These are phyloP conservation scores for Lycia hirtaria DNA, from an alignment of 2,888 invertebrate genomes.

Conservation along the genomic window DNA sequence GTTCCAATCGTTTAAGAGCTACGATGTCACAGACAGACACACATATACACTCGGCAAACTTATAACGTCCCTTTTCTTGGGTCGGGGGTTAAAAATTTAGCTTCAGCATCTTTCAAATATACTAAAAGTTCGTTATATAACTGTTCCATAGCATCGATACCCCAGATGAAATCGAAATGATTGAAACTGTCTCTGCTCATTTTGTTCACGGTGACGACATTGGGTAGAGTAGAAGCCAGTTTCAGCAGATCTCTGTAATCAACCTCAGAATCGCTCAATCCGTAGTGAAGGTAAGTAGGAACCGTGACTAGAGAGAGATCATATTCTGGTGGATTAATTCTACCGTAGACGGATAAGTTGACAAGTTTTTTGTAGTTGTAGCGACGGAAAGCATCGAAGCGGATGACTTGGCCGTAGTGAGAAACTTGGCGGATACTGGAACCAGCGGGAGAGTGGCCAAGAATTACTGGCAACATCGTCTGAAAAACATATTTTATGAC, in stretches of 20 bases:
- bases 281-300: constrained; percentile 57
- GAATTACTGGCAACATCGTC: constrained; percentile 61
- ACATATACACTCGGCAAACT: no score
- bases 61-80: no score
- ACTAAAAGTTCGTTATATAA: constrained; percentile 50
- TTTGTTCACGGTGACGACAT: constrained; percentile 40
- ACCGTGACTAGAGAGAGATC: constrained; percentile 50
- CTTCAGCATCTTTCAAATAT: constrained; percentile 51
- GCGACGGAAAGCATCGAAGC: constrained; percentile 53
- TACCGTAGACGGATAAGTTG: constrained; percentile 55
- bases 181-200: constrained; percentile 49
- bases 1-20: no score
- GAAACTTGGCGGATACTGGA: constrained; percentile 59
- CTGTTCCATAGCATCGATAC: constrained; percentile 43
- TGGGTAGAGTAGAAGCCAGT: constrained; percentile 47
- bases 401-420: constrained; percentile 62
- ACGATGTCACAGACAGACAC: no score
- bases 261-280: constrained; percentile 46
- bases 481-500: constrained; percentile 41
- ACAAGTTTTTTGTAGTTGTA: constrained; percentile 49
- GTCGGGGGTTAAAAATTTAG: constrained; percentile 32
- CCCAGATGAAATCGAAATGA: constrained; percentile 65
- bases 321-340: constrained; percentile 53
- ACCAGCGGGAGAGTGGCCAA: constrained; percentile 63
- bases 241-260: constrained; percentile 49